phyloP scores from a whole-genome alignment of 2,113 vertebrate species.

The Ctenomys sociabilis region DNA sequence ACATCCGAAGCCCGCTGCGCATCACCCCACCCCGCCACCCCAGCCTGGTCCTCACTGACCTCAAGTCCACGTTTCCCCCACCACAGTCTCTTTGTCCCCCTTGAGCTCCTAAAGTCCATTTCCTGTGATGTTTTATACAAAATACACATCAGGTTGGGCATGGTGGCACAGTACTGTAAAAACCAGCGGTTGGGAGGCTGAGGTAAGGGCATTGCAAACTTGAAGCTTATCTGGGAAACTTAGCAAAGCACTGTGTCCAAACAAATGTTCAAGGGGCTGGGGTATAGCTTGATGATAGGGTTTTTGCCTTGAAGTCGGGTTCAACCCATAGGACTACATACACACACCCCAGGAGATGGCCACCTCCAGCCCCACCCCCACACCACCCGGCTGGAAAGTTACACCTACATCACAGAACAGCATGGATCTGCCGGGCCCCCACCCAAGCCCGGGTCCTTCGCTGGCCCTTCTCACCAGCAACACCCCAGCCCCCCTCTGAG shows the following conservation, averaged over 20 bases:
- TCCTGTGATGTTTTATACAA: background rate
- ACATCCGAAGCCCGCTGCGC: background rate
- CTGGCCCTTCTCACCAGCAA: background rate
- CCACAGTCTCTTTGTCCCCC: background rate
- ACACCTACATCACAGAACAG: background rate
- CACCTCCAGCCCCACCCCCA: background rate
- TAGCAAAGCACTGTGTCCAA: background rate
- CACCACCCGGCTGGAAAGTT: background rate
- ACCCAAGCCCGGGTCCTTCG: background rate
- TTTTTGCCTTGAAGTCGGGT: background rate
- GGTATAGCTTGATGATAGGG: background rate
- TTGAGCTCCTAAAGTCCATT: background rate
- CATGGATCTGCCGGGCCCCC: background rate
- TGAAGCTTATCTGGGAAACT: background rate
- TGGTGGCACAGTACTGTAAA: background rate
- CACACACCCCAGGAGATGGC: background rate
- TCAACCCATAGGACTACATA: background rate
- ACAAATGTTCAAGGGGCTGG: background rate
- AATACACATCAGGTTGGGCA: background rate
- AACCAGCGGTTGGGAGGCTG: background rate
- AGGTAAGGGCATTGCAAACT: background rate
- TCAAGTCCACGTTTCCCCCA: background rate
- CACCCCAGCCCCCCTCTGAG: background rate
- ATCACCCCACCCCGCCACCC: too few relatives aligned
- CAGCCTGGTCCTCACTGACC: too few relatives aligned